These are phyloP conservation scores for Aspidoscelis tigris DNA, from an alignment of 2,113 vertebrate genomes.

Conservation along the genomic window DNA sequence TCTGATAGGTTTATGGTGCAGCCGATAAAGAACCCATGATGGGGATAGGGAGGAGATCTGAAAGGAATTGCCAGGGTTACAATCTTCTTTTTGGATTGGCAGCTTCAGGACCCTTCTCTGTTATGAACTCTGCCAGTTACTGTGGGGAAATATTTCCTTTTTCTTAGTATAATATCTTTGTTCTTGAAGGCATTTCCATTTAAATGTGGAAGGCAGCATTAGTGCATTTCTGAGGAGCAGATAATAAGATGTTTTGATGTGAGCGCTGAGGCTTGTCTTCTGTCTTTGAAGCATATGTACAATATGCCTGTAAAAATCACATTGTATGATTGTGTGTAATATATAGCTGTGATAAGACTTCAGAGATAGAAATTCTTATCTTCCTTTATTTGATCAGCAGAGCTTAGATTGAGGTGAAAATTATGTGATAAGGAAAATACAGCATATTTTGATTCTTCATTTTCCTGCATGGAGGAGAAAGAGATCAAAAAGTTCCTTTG, in stretches of 20 bases:
- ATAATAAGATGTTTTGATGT: conserved; percentile 45
- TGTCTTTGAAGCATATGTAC: conserved; percentile 39
- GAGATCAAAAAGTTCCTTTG: conserved; percentile 43
- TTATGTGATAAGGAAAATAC: conserved; percentile 30
- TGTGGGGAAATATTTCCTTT: background rate
- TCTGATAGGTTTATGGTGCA: conserved; percentile 21
- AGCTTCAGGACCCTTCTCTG: conserved; percentile 16
- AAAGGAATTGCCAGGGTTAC: conserved; percentile 37
- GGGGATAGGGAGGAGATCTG: background rate
- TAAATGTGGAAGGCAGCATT: conserved; percentile 37
- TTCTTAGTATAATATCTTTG: conserved; percentile 28
- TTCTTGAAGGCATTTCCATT: conserved; percentile 54
- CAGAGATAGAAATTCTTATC: conserved; percentile 52
- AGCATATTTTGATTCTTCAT: conserved; percentile 39
- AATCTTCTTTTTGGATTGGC: conserved; percentile 27
- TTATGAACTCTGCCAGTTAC: conserved; percentile 23
- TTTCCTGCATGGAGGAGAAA: conserved; percentile 21
- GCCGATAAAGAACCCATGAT: background rate
- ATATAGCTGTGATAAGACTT: conserved; percentile 49
- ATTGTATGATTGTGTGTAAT: conserved; percentile 47
- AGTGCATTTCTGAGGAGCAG: conserved; percentile 41
- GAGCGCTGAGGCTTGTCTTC: conserved; percentile 30
- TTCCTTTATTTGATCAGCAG: conserved; percentile 49
- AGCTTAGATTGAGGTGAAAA: conserved; percentile 53
- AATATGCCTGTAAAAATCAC: conserved; percentile 45